Evolutionary conservation across 2,797 vertebrate species (phyloP).

Genomic region (Thunnus albacares): DNA sequence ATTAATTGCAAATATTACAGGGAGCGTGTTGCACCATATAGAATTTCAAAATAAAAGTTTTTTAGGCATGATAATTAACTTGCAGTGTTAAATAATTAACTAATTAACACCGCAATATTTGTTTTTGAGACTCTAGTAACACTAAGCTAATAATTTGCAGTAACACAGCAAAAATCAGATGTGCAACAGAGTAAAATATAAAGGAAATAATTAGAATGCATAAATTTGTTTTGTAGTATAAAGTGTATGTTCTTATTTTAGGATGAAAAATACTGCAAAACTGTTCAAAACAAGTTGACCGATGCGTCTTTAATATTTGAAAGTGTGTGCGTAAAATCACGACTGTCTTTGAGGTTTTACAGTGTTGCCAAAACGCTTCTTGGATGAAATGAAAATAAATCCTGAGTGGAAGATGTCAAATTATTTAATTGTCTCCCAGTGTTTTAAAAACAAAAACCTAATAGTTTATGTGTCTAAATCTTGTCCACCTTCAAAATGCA

Average conservation of each 20-base stretch:
- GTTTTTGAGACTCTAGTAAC: background rate
- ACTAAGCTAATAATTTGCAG: too few species aligned
- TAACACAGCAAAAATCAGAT: background rate
- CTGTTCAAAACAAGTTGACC: background rate
- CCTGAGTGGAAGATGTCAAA: background rate
- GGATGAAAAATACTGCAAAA: background rate
- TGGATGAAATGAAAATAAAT: background rate
- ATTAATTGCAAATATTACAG: background rate
- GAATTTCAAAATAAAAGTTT: background rate
- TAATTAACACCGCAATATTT: background rate
- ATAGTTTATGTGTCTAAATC: background rate
- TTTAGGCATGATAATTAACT: background rate
- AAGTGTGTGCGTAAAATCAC: background rate
- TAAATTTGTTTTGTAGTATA: background rate
- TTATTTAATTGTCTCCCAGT: background rate
- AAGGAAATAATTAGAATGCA: background rate
- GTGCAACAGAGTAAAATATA: background rate
- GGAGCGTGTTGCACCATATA: background rate
- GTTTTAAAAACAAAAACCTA: background rate
- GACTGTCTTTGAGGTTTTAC: background rate
- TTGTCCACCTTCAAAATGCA: background rate
- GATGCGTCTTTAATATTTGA: background rate
- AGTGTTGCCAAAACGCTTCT: background rate
- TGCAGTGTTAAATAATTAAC: background rate
- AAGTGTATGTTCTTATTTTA: background rate